A percentile compares a stretch with the other conserved stretches of the same genome.
phyloP scores from a whole-genome alignment of 2,113 vertebrate species.

The Epinephelus cyanopodus region DNA sequence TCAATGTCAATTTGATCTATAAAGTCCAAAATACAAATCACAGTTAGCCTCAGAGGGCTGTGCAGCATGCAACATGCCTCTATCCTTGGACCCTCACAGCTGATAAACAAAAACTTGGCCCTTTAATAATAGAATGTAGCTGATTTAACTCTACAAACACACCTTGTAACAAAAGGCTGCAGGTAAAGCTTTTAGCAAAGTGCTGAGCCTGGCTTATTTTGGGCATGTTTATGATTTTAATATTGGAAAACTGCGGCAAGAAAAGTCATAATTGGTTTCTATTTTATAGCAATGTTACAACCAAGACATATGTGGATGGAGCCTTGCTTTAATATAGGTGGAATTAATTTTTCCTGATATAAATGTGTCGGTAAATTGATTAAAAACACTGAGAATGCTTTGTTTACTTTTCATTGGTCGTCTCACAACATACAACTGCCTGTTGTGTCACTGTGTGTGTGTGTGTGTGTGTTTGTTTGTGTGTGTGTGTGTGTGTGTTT shows the following conservation, averaged over 20 bases:
- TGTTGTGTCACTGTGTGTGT: neutral
- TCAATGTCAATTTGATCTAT: too few relatives aligned
- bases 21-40: too few relatives aligned
- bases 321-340: neutral
- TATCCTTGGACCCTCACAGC: too few relatives aligned
- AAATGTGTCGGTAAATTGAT: neutral
- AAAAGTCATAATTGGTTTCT: neutral
- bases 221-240: neutral
- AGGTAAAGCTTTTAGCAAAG: neutral
- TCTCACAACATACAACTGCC: neutral
- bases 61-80: too few relatives aligned
- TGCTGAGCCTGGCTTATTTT: neutral
- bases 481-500: neutral
- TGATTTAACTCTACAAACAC: neutral
- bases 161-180: neutral
- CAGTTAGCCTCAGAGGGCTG: too few relatives aligned
- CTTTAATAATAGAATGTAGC: neutral
- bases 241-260: neutral
- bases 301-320: neutral
- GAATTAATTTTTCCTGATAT: neutral
- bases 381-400: too few relatives aligned
- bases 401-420: too few relatives aligned
- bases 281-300: neutral
- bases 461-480: neutral
- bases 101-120: too few relatives aligned